Evolutionary conservation across 1,140 invertebrate genomes (phyloP), one percentile per base, ranked within the genome.

Genomic region (Diuraphis noxia): DNA sequence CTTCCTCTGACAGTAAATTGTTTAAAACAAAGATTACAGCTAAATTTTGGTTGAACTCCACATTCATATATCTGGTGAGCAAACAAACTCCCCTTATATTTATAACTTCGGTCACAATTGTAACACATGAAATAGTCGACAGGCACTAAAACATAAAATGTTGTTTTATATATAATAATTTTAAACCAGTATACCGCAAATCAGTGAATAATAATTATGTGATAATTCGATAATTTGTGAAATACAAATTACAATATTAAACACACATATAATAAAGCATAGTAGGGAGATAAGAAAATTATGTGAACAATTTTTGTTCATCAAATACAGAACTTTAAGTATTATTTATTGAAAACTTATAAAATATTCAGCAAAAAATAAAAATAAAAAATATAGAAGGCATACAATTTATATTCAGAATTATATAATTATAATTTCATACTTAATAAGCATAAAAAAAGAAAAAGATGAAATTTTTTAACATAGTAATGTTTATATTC

Each of bases 11-110:
- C 30, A 7, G 91, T 38, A 85, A 91, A 91, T 91, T 56, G 41
- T 85, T 82, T 92, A 25, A 89, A 91, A 86, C 93, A 93, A 79
- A 93, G 91, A 21, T 92, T 10, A 43, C 92, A 86, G 92, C 9
- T 93, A 93, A 81, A 93, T 93, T 63, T 93, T 92, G 41, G 41
- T 40, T 56, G 77, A n/a, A 91, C 46, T 81, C 93, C 93, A 92
- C 94, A 94, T 91, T 94, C 93, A 88, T 92, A 93, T 77, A 92
- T 92, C 9, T 88, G 13, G 87, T 93, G 93, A 23, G 88, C 41
- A n/a, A 52, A 87, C 5, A 93, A 79, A 46, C n/a, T 86, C 19
- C 40, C 82, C 38, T 88, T 92, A 89, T 92, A 92, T 49, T 87
- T 92, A 84, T 92, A 92, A 23, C 34, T 85, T 90, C 88, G 90